A percentile compares a stretch with the other conserved stretches of the same genome.
Evolutionary conservation across 2,888 invertebrate genomes (phyloP).

Genomic region (Drosophila robusta): DNA sequence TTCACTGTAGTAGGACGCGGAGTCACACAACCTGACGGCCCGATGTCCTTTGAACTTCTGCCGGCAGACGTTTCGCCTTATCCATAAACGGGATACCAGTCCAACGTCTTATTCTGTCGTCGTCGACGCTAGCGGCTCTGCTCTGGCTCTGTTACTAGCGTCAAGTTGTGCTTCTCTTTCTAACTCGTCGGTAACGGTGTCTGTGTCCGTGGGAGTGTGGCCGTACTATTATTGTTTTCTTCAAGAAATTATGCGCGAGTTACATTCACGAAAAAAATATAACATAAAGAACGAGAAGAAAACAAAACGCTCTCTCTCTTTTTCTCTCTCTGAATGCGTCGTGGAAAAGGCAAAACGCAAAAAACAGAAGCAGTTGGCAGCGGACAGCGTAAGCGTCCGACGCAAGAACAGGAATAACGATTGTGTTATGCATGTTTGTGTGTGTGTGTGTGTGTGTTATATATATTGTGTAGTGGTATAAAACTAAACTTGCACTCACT

Average conservation of each 20-base stretch:
- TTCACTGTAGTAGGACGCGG: slow-evolving; percentile 36
- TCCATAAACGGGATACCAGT: slow-evolving; percentile 80
- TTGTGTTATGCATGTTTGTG: slow-evolving; percentile 15
- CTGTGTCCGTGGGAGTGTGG: slow-evolving; percentile 24
- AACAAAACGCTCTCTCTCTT: slow-evolving; percentile 36
- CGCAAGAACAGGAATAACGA: slow-evolving; percentile 39
- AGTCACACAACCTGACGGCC: slow-evolving; percentile 81
- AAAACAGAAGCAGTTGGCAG: slow-evolving; percentile 32
- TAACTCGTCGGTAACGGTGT: slow-evolving; percentile 39
- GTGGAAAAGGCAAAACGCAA: slow-evolving; percentile 17
- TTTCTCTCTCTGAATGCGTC: slow-evolving; percentile 17
- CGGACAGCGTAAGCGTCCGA: slow-evolving; percentile 42
- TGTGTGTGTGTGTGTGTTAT: slow-evolving; percentile 12
- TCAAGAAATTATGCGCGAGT: slow-evolving; percentile 77
- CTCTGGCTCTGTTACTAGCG: slow-evolving; percentile 44
- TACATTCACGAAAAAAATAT: slow-evolving; percentile 33
- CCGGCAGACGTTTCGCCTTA: slow-evolving; percentile 70
- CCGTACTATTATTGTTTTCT: slow-evolving; percentile 69
- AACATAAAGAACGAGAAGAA: slow-evolving; percentile 48
- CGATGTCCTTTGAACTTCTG: slow-evolving; percentile 84
- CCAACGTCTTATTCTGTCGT: slow-evolving; percentile 64
- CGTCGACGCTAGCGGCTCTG: slow-evolving; percentile 48
- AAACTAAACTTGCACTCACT: slow-evolving; percentile 55
- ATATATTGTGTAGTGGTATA: slow-evolving; percentile 32
- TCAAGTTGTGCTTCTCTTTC: slow-evolving; percentile 64